These are phyloP conservation scores for Harpagifer antarcticus DNA, from an alignment of 2,797 vertebrate species.

Conservation along the genomic window DNA sequence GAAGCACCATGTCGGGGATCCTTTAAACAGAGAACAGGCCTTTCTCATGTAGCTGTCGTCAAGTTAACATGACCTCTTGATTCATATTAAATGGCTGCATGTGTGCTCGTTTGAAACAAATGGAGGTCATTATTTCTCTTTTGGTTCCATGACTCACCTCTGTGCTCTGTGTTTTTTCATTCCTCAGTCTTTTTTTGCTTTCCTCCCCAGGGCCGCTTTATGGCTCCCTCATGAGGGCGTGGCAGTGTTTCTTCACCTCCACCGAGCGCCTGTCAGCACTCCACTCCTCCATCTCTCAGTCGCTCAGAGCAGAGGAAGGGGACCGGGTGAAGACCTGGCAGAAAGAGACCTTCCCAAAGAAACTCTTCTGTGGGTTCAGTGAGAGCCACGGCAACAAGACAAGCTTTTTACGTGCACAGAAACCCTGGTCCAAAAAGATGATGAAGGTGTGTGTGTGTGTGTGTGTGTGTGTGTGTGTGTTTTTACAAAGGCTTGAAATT, in stretches of 20 bases:
- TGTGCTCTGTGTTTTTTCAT: constrained; percentile 25
- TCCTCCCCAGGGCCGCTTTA: constrained; percentile 78
- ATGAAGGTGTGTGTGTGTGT: constrained; percentile 63
- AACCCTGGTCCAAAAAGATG: constrained; percentile 86
- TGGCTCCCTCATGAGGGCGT: constrained; percentile 81
- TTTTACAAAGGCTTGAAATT: neutral
- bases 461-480: constrained; percentile 2
- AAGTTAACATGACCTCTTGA: constrained; percentile 32
- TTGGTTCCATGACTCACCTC: constrained; percentile 58
- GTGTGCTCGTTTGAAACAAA: constrained; percentile 55
- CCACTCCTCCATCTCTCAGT: constrained; percentile 82
- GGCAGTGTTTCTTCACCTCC: constrained; percentile 82
- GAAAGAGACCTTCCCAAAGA: constrained; percentile 86
- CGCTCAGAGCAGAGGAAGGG: constrained; percentile 75
- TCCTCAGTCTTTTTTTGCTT: constrained; percentile 26
- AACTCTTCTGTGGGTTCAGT: constrained; percentile 81
- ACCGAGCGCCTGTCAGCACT: constrained; percentile 79
- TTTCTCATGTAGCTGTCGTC: constrained; percentile 29
- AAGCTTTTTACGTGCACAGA: constrained; percentile 82
- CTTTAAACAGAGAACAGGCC: constrained; percentile 6
- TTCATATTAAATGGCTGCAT: constrained; percentile 43
- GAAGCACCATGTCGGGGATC: neutral
- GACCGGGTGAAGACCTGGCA: constrained; percentile 79
- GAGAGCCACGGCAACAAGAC: constrained; percentile 80
- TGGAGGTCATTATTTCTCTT: constrained; percentile 52